These are phyloP conservation scores for Cenopis cana DNA, from an alignment of 2,888 invertebrate species.

Conservation along the genomic window DNA sequence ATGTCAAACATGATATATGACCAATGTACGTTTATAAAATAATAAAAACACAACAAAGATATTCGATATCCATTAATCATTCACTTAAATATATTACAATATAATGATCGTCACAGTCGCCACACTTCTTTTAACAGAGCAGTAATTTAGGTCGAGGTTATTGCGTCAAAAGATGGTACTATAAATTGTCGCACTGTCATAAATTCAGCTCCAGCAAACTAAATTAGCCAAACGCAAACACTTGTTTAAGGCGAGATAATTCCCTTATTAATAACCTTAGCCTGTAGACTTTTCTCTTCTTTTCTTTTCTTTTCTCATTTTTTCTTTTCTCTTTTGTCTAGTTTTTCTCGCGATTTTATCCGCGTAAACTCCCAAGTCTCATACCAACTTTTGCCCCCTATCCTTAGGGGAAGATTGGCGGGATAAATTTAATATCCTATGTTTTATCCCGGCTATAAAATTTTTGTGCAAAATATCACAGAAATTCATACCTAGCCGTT, in stretches of 20 bases:
- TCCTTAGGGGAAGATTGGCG: not conserved
- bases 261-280: constrained; percentile 27
- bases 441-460: too few species aligned
- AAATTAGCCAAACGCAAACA: constrained; percentile 33
- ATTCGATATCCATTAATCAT: constrained; percentile 11
- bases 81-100: too few species aligned
- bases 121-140: constrained; percentile 1
- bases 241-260: constrained; percentile 31
- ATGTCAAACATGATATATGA: not conserved
- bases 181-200: constrained; percentile 29
- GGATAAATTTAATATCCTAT: not conserved
- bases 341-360: not conserved
- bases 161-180: constrained; percentile 15
- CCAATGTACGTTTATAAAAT: not conserved
- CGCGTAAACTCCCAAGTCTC: not conserved
- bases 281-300: not conserved
- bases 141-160: constrained; percentile 32
- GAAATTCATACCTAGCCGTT: too few species aligned
- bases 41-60: not conserved
- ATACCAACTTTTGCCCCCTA: not conserved
- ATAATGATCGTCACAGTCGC: too few species aligned
- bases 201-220: constrained; percentile 29
- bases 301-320: not conserved
- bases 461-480: too few species aligned
- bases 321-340: not conserved